Evolutionary conservation across 2,888 invertebrate species (phyloP).

Genomic region (Hydrotaea cyrtoneurina): DNA sequence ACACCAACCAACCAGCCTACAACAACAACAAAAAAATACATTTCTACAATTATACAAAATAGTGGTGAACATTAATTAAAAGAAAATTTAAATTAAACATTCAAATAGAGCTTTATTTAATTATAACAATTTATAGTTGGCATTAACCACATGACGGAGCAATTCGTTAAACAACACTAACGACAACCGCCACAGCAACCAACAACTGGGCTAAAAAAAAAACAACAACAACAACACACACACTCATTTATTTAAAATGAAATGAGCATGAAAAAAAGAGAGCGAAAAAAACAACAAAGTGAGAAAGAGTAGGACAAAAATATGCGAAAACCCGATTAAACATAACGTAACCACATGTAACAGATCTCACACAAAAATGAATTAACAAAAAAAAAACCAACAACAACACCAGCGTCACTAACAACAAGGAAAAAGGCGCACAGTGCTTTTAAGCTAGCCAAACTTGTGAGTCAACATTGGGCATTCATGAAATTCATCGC

Average conservation of each 20-base stretch:
- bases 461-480: too few species aligned
- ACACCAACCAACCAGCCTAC: neutral
- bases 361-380: constrained; percentile 4
- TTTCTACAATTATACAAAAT: neutral
- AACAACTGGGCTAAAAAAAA: neutral
- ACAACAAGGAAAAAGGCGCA: neutral
- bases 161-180: constrained; percentile 23
- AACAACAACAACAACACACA: too few species aligned
- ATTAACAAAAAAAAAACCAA: neutral
- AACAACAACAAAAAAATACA: neutral
- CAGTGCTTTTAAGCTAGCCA: too few species aligned
- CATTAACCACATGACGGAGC: constrained; percentile 33
- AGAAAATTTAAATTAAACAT: constrained; percentile 29
- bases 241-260: neutral
- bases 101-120: constrained; percentile 31
- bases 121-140: constrained; percentile 36
- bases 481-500: too few species aligned
- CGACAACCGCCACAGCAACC: neutral
- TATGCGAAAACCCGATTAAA: neutral
- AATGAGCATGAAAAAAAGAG: neutral
- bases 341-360: constrained; percentile 1
- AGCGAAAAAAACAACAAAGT: neutral
- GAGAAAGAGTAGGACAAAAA: neutral
- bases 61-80: constrained; percentile 20
- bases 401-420: neutral